Conservation (phyloP, 2,888 invertebrate genomes). For the Lumbricus terrestris region DNA sequence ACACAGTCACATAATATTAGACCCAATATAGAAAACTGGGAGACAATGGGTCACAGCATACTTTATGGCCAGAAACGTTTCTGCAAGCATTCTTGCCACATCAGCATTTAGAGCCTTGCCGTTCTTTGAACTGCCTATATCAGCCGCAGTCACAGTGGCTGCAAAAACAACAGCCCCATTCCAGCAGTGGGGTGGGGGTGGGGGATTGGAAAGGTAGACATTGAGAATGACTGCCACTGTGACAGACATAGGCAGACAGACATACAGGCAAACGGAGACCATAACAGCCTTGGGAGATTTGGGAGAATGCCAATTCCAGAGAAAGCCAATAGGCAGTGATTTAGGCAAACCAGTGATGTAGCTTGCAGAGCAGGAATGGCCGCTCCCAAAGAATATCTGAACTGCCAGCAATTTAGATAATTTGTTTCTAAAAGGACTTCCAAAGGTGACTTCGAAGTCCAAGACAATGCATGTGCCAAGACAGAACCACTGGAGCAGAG, state of each 20-base stretch:
- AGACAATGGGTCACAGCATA: not conserved
- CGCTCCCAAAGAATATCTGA: not conserved
- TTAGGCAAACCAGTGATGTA: not conserved
- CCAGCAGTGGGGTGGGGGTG: too few relatives aligned
- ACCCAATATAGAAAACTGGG: not conserved
- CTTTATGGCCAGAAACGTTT: not conserved
- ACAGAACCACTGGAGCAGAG: not conserved
- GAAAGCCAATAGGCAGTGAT: not conserved
- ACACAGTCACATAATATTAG: not conserved
- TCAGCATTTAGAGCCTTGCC: not conserved
- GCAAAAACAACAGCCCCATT: not conserved
- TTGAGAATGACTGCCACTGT: not conserved
- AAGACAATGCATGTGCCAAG: not conserved
- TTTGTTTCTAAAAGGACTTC: not conserved
- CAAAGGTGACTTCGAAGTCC: too few relatives aligned
- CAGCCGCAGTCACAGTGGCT: not conserved
- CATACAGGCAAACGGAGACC: not conserved
- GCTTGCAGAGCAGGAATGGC: not conserved
- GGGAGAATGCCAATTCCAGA: not conserved
- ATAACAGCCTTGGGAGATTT: not conserved
- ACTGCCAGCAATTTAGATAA: not conserved
- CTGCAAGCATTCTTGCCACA: not conserved
- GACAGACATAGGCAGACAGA: not conserved
- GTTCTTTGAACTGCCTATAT: not conserved
- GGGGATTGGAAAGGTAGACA: not conserved